A percentile compares a stretch with the other conserved stretches of the same genome.
phyloP scores from a whole-genome alignment of 2,888 invertebrate species.

The Aphidoletes aphidimyza region DNA sequence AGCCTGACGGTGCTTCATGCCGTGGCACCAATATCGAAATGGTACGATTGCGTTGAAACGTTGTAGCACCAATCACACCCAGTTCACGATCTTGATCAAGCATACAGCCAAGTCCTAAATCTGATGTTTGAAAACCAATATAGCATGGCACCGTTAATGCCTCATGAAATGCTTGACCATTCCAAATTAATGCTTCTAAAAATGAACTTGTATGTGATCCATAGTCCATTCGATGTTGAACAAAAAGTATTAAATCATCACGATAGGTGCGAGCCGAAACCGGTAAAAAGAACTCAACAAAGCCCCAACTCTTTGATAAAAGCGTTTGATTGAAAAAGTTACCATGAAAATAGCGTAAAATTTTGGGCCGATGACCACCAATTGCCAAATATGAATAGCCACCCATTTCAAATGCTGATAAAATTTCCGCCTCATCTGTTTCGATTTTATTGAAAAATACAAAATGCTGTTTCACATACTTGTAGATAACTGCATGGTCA shows the following conservation, averaged over 20 bases:
- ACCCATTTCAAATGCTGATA: conserved; percentile 65
- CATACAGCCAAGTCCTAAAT: conserved; percentile 63
- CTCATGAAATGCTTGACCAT: conserved; percentile 64
- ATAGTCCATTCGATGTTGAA: conserved; percentile 66
- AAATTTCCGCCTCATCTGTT: conserved; percentile 61
- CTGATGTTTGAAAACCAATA: conserved; percentile 59
- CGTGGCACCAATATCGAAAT: conserved; percentile 64
- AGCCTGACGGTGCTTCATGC: conserved; percentile 62
- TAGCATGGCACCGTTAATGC: conserved; percentile 63
- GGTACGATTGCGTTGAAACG: conserved; percentile 60
- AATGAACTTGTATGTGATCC: conserved; percentile 63
- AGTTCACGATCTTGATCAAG: conserved; percentile 62
- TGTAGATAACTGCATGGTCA: conserved; percentile 61
- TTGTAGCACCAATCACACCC: conserved; percentile 62
- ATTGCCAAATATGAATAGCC: conserved; percentile 64
- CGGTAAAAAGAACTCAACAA: conserved; percentile 64
- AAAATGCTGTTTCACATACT: conserved; percentile 57
- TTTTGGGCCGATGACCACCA: conserved; percentile 63
- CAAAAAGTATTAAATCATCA: conserved; percentile 65
- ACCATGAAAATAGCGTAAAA: conserved; percentile 63
- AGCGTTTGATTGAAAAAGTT: conserved; percentile 63
- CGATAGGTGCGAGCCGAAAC: conserved; percentile 64
- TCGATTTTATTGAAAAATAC: conserved; percentile 57
- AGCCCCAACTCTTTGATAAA: conserved; percentile 63
- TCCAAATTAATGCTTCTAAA: conserved; percentile 66